These are phyloP conservation scores for Dryococelus australis DNA, from an alignment of 2,888 invertebrate species.

Conservation along the genomic window DNA sequence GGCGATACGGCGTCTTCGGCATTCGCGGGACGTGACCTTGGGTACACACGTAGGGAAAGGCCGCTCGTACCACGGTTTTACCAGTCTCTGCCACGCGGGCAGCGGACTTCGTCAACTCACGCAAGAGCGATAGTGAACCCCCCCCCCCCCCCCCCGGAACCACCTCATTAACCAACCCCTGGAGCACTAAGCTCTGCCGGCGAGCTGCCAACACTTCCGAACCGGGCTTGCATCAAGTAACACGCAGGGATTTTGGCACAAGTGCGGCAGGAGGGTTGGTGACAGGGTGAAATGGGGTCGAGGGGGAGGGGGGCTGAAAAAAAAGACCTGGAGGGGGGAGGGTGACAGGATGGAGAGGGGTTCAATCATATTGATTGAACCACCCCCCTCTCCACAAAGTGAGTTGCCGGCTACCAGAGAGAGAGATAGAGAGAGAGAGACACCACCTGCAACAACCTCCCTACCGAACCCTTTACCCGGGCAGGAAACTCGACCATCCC, in stretches of 20 bases:
- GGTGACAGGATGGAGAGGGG: background rate
- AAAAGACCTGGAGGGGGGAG: background rate
- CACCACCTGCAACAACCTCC: background rate
- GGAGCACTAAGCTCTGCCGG: background rate
- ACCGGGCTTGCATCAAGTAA: background rate
- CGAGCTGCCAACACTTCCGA: background rate
- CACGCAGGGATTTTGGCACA: background rate
- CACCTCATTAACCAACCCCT: too few relatives aligned
- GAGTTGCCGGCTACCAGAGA: background rate
- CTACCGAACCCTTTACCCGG: background rate
- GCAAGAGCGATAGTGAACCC: too few relatives aligned
- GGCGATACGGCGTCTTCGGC: too few relatives aligned
- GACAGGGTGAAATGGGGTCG: background rate
- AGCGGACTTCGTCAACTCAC: too few relatives aligned
- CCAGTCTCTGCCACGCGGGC: too few relatives aligned
- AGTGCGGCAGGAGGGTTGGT: background rate
- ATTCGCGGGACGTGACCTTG: too few relatives aligned
- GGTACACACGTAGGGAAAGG: too few relatives aligned
- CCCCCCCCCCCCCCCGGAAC: too few relatives aligned
- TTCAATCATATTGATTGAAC: background rate
- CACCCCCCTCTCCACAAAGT: background rate
- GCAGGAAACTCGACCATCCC: background rate
- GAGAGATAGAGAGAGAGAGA: background rate
- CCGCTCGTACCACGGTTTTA: too few relatives aligned
- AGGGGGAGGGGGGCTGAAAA: background rate